A percentile compares a stretch with the other conserved stretches of the same genome.
Conservation (phyloP, 1,140 invertebrate genomes). For the Cylas formicarius region DNA sequence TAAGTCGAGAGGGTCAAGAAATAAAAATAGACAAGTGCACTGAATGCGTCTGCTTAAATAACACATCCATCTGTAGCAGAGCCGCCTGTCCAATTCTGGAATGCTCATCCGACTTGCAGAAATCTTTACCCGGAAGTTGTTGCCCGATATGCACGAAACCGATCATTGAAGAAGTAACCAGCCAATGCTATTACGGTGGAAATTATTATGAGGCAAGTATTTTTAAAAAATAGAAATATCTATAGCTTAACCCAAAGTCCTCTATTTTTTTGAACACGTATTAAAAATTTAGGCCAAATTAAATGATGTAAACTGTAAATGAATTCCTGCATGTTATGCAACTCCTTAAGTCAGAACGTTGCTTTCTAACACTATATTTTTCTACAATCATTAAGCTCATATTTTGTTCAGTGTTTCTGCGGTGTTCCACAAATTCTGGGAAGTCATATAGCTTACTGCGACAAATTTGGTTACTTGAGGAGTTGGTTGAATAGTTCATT, state of each 20-base stretch:
- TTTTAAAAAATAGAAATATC: slow-evolving; percentile 4
- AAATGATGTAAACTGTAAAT: too few species aligned
- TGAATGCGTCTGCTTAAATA: slow-evolving; percentile 69
- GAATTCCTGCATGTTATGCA: too few species aligned
- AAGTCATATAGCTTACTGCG: too few species aligned
- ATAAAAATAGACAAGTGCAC: slow-evolving; percentile 74
- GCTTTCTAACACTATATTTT: too few species aligned
- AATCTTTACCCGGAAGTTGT: slow-evolving; percentile 59
- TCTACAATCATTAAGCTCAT: too few species aligned
- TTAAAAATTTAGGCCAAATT: slow-evolving; percentile 10
- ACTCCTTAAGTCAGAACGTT: too few species aligned
- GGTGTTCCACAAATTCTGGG: too few species aligned
- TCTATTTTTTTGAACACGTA: slow-evolving; percentile 7
- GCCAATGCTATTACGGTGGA: slow-evolving; percentile 57
- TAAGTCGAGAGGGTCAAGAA: slow-evolving; percentile 51
- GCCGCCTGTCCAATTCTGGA: slow-evolving; percentile 75
- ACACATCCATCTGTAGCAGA: slow-evolving; percentile 67
- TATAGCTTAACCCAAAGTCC: background rate
- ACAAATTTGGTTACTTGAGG: too few species aligned
- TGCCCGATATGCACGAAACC: slow-evolving; percentile 59
- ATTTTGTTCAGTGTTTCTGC: too few species aligned
- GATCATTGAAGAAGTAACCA: slow-evolving; percentile 50
- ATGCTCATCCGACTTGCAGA: slow-evolving; percentile 64
- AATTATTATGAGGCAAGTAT: slow-evolving; percentile 58
- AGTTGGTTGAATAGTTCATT: too few species aligned